Percentiles rank a stretch among this genome's conserved stretches.
These are phyloP conservation scores for Mobula hypostoma DNA, from an alignment of 2,113 vertebrate genomes.

Conservation along the genomic window DNA sequence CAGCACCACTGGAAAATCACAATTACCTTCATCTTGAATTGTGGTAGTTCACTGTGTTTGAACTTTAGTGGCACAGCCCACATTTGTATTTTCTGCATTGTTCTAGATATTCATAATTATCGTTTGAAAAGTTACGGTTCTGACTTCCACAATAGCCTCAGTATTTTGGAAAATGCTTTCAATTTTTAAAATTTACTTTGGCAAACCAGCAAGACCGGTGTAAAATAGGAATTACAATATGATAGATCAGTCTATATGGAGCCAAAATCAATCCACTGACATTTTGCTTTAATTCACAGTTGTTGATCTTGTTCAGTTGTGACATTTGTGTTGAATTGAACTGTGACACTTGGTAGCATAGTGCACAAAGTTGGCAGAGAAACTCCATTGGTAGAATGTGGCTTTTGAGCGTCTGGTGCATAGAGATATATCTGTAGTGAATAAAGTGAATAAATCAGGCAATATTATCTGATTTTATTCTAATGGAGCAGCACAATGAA, in stretches of 20 bases:
- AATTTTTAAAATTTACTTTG: not conserved
- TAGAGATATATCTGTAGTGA: not conserved
- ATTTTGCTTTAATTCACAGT: not conserved
- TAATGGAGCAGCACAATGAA: not conserved
- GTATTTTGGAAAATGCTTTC: not conserved
- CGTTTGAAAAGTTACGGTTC: not conserved
- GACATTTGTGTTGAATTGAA: not conserved
- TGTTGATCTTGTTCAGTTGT: not conserved
- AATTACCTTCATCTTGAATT: not conserved
- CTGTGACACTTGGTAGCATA: not conserved
- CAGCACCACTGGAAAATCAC: not conserved
- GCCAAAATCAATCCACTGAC: not conserved
- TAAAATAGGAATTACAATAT: not conserved
- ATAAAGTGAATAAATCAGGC: not conserved
- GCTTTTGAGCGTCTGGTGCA: not conserved
- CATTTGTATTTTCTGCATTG: not conserved
- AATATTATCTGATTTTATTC: not conserved
- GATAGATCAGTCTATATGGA: not conserved
- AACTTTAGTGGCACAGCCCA: not conserved
- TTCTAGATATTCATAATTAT: not conserved
- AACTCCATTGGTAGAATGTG: not conserved
- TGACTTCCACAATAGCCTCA: not conserved
- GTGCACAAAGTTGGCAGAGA: not conserved
- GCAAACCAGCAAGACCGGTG: not conserved
- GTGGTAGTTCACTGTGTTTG: not conserved